Evolutionary conservation across 1,140 invertebrate species (phyloP).

Genomic region (Ridgeia piscesae): DNA sequence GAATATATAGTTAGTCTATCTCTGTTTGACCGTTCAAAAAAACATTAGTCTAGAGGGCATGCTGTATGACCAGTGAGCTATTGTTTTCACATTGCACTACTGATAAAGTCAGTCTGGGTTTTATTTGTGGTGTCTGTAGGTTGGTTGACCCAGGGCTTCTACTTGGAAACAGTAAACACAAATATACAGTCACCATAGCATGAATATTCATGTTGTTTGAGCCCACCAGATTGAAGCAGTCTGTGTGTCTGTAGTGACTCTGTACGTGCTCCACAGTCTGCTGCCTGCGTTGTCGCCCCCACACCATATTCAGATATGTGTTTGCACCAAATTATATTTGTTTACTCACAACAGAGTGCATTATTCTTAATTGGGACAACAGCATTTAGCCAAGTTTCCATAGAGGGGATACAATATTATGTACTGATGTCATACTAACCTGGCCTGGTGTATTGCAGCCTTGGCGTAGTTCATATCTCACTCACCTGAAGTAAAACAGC

Average conservation of each 20-base stretch:
- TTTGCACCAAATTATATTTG: background rate
- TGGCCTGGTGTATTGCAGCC: background rate
- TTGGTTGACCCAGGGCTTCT: background rate
- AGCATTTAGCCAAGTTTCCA: background rate
- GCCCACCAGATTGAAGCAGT: background rate
- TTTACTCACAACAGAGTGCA: background rate
- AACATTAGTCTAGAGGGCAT: too few relatives aligned
- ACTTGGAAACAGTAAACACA: background rate
- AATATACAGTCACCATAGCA: background rate
- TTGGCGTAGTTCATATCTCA: background rate
- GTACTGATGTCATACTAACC: background rate
- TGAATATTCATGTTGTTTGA: background rate
- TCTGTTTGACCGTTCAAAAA: too few relatives aligned
- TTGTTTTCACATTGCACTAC: background rate
- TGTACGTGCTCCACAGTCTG: background rate
- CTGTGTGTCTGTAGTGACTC: background rate
- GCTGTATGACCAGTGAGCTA: too few relatives aligned
- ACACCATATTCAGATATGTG: background rate
- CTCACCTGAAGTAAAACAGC: background rate
- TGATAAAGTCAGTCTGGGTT: background rate
- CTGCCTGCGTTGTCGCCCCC: background rate
- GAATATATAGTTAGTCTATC: too few relatives aligned
- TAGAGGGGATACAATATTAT: background rate
- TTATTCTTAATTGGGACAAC: background rate
- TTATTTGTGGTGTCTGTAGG: background rate